Evolutionary conservation across 2,888 invertebrate genomes (phyloP), one percentile per base, ranked within the genome.

Genomic region (Lepidocyrtinus sp.): DNA sequence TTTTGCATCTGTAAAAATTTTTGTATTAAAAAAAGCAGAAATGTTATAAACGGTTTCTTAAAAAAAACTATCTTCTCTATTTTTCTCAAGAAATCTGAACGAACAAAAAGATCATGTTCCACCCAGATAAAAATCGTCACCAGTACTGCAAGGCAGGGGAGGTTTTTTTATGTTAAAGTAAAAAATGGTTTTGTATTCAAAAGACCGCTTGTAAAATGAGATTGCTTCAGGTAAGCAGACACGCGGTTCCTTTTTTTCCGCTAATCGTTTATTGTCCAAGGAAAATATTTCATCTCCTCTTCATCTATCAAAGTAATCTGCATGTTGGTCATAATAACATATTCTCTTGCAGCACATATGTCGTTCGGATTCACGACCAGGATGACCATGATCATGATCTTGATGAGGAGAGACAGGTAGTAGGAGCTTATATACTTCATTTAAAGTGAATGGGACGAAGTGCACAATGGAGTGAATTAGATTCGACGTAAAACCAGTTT

Each of bases 401-500:
- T 59, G 59, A 59, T 59, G 7, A 59, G 22, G 59, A 26, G 72
- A 64, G 64, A 63, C 72, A 72, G 72, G 72, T 72, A 72, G 50
- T 17, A 59, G 21, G 26, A 15, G 19, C 36, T 36, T 12, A 36
- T 36, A 5, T 36, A 9, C 36, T 36, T 12, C 36, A 36, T 36
- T 36, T 36, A 9, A 36, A 22, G 22, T 59, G 2, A 59, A 59
- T 5, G 59, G 59, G 7, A 59, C 59, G 12, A 36, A 50, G 21
- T 25, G 26, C 15, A 59, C 50, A 59, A 25, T 21, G 46, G 26
- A 64, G 12, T 22, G 46, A 64, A 71, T 59, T n/a, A n/a, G n/a
- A n/a, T n/a, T n/a, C n/a, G n/a, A n/a, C n/a, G n/a, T n/a, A n/a
- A 75, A 76, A 76, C 76, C 71, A 71, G 76, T 76, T 76, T 76